Evolutionary conservation across 1,140 invertebrate species (phyloP), one percentile per base, ranked within the genome.

Genomic region (Cardiocondyla obscurior): DNA sequence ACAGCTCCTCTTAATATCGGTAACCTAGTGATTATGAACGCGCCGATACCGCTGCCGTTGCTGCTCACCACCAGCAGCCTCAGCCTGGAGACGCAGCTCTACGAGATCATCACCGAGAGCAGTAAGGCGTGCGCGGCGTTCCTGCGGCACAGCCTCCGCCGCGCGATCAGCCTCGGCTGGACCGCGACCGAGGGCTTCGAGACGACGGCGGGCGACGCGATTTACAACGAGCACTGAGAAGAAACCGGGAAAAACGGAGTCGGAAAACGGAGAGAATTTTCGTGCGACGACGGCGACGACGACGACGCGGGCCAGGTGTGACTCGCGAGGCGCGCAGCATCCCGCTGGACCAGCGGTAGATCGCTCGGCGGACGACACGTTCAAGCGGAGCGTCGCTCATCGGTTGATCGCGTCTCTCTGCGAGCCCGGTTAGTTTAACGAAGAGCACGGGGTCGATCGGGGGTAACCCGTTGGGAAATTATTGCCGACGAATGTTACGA

Each of bases 101-200:
- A 94, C 90, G 94, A 94, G 79, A 91, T 95, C 85, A 95, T 95
- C 86, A 90, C 92, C 73, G 91, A 94, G 81, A 92, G 94, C 39
- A 92, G 94, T 90, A 95, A 95, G 91, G 95, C 95, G 85, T 95
- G 95, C 90, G 95, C 94, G 88, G 94, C 92, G 86, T 95, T 95
- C 91, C 92, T 95, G 89, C 94, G 94, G 87, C 92, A 94, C 83
- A 94, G 94, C 86, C 89, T 94, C 16, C 84, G 89, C 16, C 89
- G 88, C 28, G 82, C 87, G 28, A 79, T 85, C 22, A 88, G 33
- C 44, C 58, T 83, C 67, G 58, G 77, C 64, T 89, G 89, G 85
- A 86, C 69, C 51, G 79, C 53, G 73, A 64, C 74, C 25, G 85
- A 87, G 10, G 42, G 46, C 57, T 77, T 74, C 39, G 76, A 79